These are phyloP conservation scores for Halcyon badia DNA, from an alignment of 2,797 vertebrate species.

Conservation along the genomic window DNA sequence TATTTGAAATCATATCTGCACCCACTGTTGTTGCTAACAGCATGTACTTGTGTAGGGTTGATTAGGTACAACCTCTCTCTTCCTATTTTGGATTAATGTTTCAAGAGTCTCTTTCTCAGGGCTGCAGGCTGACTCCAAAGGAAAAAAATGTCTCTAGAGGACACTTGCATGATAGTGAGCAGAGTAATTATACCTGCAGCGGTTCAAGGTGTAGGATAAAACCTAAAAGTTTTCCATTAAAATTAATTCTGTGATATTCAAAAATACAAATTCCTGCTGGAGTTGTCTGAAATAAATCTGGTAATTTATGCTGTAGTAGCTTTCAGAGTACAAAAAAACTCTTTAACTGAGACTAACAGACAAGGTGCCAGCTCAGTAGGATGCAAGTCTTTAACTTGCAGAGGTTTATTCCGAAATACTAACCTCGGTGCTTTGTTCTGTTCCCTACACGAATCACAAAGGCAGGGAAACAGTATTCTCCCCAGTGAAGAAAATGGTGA, in stretches of 20 bases:
- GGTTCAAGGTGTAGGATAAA: constrained; percentile 24
- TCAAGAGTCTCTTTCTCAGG: background rate
- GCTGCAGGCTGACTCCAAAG: background rate
- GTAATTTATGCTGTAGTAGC: background rate
- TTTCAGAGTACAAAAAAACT: background rate
- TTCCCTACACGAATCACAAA: background rate
- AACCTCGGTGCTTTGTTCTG: background rate
- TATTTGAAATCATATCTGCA: background rate
- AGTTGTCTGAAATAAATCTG: background rate
- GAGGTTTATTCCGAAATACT: background rate
- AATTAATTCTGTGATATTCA: background rate
- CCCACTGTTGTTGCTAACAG: background rate
- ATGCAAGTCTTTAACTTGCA: background rate
- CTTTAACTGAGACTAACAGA: background rate
- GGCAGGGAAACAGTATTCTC: background rate
- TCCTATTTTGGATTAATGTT: constrained; percentile 20
- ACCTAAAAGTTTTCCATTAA: background rate
- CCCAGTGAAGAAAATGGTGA: background rate
- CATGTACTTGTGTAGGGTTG: background rate
- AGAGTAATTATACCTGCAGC: constrained; percentile 39
- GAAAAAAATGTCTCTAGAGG: background rate
- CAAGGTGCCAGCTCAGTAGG: background rate
- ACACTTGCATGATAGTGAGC: background rate
- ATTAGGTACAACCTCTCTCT: background rate
- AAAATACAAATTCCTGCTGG: constrained; percentile 6